Conservation (phyloP, 2,113 vertebrate species). For the Phycodurus eques region DNA sequence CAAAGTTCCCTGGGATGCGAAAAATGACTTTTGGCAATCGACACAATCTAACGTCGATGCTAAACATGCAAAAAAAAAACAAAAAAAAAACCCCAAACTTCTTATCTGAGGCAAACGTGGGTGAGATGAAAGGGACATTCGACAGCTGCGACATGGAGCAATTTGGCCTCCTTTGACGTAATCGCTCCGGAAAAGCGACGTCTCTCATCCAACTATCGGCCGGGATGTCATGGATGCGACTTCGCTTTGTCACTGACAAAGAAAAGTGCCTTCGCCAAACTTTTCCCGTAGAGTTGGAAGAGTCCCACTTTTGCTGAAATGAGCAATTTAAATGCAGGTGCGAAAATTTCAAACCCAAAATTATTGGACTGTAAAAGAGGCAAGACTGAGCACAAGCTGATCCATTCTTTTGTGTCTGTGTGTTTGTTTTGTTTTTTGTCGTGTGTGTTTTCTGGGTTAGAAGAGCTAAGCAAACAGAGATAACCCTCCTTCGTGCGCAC, state of each 20-base stretch:
- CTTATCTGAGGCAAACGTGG: not conserved
- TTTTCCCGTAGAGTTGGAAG: not conserved
- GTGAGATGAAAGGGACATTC: not conserved
- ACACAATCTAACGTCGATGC: too few species aligned
- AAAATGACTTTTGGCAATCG: too few species aligned
- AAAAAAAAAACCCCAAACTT: not conserved
- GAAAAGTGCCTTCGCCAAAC: not conserved
- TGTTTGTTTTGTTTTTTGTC: not conserved
- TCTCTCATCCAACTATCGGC: not conserved
- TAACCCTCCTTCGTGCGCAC: not conserved
- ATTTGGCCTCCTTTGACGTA: not conserved
- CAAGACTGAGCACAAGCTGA: not conserved
- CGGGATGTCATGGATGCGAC: not conserved
- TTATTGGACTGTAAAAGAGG: not conserved
- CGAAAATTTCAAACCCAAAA: not conserved
- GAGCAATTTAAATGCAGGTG: not conserved
- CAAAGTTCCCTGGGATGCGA: too few species aligned
- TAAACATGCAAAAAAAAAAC: too few species aligned
- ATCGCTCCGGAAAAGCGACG: not conserved
- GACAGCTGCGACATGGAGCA: not conserved
- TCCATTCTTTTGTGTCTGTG: not conserved
- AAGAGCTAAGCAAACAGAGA: slow-evolving; percentile 23
- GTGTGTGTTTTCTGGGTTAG: slow-evolving; percentile 5
- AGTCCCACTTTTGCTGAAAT: not conserved
- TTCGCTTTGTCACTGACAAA: not conserved